phyloP scores from a whole-genome alignment of 2,797 vertebrate genomes.

The Apogon talboti region DNA sequence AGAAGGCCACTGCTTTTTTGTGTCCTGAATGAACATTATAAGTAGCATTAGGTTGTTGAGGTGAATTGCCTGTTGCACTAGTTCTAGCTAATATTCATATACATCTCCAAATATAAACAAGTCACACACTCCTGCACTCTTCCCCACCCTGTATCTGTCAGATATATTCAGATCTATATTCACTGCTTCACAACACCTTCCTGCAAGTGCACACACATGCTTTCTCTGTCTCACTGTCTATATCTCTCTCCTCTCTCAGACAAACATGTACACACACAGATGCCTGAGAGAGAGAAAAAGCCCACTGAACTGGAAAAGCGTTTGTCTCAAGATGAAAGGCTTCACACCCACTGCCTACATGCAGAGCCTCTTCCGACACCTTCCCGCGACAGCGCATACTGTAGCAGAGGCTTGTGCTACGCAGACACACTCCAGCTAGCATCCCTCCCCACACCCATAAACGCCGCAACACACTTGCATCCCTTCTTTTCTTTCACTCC shows the following conservation, averaged over 20 bases:
- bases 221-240: conserved; percentile 36
- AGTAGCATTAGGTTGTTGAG: conserved; percentile 60
- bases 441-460: conserved; percentile 82
- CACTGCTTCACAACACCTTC: conserved; percentile 27
- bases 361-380: conserved; percentile 83
- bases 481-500: conserved; percentile 66
- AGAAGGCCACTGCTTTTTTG: conserved; percentile 66
- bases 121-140: conserved; percentile 43
- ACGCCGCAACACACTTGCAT: conserved; percentile 79
- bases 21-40: conserved; percentile 57
- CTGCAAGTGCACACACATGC: conserved; percentile 45
- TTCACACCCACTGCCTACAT: conserved; percentile 88
- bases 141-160: conserved; percentile 69
- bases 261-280: conserved; percentile 67
- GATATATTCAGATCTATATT: conserved; percentile 42
- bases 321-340: conserved; percentile 88
- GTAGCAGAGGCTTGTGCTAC: conserved; percentile 80
- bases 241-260: conserved; percentile 52
- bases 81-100: conserved; percentile 56
- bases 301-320: conserved; percentile 81
- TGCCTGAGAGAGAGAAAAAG: conserved; percentile 64
- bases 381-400: conserved; percentile 83
- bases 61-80: conserved; percentile 81
- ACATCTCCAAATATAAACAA: conserved; percentile 48
- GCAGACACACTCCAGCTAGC: conserved; percentile 80